These are phyloP conservation scores for Pegoplata infirma DNA, from an alignment of 2,888 invertebrate species.

Conservation along the genomic window DNA sequence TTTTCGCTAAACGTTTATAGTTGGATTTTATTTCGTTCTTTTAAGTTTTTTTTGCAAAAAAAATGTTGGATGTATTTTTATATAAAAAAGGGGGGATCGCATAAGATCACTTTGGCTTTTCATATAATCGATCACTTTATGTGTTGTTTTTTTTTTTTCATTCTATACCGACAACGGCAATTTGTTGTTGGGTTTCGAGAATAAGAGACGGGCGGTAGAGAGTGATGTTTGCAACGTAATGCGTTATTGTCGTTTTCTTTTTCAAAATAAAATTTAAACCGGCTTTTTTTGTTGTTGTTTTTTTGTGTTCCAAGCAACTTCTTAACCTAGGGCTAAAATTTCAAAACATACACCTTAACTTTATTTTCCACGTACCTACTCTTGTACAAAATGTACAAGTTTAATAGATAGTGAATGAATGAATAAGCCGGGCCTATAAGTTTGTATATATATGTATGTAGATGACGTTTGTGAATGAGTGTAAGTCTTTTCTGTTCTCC, in stretches of 20 bases:
- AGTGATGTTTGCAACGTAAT: slow-evolving; percentile 1
- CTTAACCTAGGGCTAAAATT: slow-evolving; percentile 58
- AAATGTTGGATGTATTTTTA: slow-evolving; percentile 1
- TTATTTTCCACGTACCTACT: no score
- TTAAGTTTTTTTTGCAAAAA: slow-evolving; percentile 47
- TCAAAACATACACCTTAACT: slow-evolving; percentile 51
- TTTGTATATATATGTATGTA: no score
- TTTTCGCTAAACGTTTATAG: slow-evolving; percentile 43
- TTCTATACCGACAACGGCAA: slow-evolving; percentile 46
- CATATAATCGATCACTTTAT: slow-evolving; percentile 58
- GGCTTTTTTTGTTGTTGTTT: slow-evolving; percentile 44
- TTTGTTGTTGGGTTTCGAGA: slow-evolving; percentile 38
- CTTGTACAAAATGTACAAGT: slow-evolving; percentile 11
- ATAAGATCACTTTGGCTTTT: slow-evolving; percentile 47
- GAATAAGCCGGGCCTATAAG: slow-evolving; percentile 40
- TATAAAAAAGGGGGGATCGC: slow-evolving; percentile 30
- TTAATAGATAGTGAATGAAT: slow-evolving; percentile 34
- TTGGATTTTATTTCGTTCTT: slow-evolving; percentile 25
- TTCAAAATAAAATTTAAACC: slow-evolving; percentile 27
- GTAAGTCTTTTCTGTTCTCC: no score
- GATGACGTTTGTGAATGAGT: slow-evolving; percentile 18
- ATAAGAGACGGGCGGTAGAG: not conserved
- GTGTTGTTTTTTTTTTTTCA: slow-evolving; percentile 28
- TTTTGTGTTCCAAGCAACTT: slow-evolving; percentile 40
- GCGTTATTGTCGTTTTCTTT: slow-evolving; percentile 45